Base-by-base conservation (phyloP, 2,797 vertebrate genomes). In the Psittacula derbiana region DNA sequence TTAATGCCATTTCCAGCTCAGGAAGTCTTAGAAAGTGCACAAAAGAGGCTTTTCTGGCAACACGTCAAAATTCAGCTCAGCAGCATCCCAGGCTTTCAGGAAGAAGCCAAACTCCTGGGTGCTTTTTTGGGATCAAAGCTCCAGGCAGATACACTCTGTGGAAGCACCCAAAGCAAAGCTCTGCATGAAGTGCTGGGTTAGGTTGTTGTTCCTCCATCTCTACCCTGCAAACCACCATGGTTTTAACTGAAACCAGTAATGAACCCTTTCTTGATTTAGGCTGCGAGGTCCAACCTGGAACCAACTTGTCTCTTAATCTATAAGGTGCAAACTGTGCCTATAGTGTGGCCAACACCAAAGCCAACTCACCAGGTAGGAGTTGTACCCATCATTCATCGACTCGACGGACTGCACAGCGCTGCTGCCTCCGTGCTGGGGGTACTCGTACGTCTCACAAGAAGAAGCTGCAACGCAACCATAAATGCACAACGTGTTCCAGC, bases 361-460 rank as follows among this genome's bases (percentile, higher is more conserved):
- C 30, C 69, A 76, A 98, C 98, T 99, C 97, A 99, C 99, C 98
- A 99, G 97, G 96, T 99, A 99, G 44, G 98, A 98, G 94, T 98
- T 98, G 97, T 99, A 98, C 11, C 99, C 98, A 2, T 99, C 98
- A 4, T 98, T 99, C 97, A 99, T 98, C 14, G 99, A 99, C 94
- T 99, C 99, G 4, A 98, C 97, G 1, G 99, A 99, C 82, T 98
- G 99, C 93, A 98, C 98, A 3, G 98, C 60, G 33, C 97, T 98
- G 95, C 98, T 92, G 57, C 98, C 97, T 40, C 98, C 96, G 0
- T 98, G 98, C 73, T 98, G 98, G 12, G 99, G 99, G 93, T 98
- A 99, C 93, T 98, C 99, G 28, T 98, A 99, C 2, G 98, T 99
- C 98, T 99, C 99, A 47, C 99, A 99, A 53, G 99, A 99, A 66